These are phyloP conservation scores for Garra rufa DNA, from an alignment of 2,113 vertebrate species.

Conservation along the genomic window DNA sequence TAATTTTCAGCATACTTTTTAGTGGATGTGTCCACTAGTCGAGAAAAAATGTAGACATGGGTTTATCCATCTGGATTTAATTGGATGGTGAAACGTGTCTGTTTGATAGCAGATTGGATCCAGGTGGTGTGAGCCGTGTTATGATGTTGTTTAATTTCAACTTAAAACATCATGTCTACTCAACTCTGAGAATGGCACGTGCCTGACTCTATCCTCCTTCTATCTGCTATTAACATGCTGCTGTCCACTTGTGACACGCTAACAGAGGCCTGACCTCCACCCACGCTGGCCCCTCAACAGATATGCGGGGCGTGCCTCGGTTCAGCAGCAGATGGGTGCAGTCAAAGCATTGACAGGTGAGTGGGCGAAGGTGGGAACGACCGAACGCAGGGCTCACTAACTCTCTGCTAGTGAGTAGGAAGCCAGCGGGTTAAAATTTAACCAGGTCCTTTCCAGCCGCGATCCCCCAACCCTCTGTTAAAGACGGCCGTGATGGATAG, in stretches of 20 bases:
- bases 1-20: neutral
- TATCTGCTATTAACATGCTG: neutral
- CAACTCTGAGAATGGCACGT: constrained; percentile 41
- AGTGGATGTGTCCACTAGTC: neutral
- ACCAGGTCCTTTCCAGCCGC: constrained; percentile 80
- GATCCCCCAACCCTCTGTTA: constrained; percentile 79
- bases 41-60: neutral
- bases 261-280: constrained; percentile 15
- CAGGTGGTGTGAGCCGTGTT: neutral
- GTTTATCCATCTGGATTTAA: neutral
- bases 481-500: constrained; percentile 80
- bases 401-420: constrained; percentile 72
- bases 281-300: neutral
- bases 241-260: constrained; percentile 14
- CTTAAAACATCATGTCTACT: neutral
- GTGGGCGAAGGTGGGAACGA: constrained; percentile 65
- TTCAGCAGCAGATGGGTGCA: constrained; percentile 77
- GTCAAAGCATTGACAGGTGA: constrained; percentile 61
- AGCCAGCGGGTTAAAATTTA: constrained; percentile 94
- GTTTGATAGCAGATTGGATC: neutral
- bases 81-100: neutral
- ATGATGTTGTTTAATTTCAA: neutral
- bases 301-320: neutral
- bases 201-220: constrained; percentile 13
- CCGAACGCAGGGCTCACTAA: constrained; percentile 53